phyloP scores from a whole-genome alignment of 2,888 invertebrate species.

The Drosophila nr. perissopoda region DNA sequence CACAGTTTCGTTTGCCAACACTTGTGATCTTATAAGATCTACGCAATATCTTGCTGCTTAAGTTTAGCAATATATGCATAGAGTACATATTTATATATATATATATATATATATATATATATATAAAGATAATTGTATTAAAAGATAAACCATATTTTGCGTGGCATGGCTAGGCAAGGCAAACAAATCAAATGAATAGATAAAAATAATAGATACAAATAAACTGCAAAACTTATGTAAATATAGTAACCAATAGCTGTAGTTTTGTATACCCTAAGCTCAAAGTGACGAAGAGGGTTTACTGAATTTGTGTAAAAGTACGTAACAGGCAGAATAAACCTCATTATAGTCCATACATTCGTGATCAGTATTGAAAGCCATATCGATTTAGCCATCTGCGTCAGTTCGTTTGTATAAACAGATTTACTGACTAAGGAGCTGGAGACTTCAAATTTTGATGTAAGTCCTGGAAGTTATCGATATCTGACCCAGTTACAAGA shows the following conservation, averaged over 20 bases:
- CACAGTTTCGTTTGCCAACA: constrained; percentile 5
- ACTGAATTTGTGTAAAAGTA: neutral
- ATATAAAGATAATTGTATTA: neutral
- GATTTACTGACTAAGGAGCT: too few species aligned
- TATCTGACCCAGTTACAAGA: too few species aligned
- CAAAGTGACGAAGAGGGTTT: neutral
- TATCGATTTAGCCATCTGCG: too few species aligned
- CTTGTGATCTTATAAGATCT: neutral
- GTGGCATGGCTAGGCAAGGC: neutral
- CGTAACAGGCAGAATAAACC: neutral
- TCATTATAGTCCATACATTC: too few species aligned
- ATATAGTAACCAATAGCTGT: neutral
- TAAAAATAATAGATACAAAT: neutral
- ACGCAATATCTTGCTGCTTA: constrained; percentile 1
- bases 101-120: neutral
- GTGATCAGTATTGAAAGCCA: too few species aligned
- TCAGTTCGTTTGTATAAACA: too few species aligned
- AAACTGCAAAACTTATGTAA: neutral
- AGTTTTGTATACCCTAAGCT: neutral
- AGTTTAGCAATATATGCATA: neutral
- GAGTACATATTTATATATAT: neutral
- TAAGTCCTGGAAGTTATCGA: too few species aligned
- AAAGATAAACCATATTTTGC: constrained; percentile 23
- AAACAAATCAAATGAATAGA: constrained; percentile 10
- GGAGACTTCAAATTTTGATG: neutral